Conservation (phyloP, 2,797 vertebrate species). For the Poeciliopsis paucimaculata region DNA sequence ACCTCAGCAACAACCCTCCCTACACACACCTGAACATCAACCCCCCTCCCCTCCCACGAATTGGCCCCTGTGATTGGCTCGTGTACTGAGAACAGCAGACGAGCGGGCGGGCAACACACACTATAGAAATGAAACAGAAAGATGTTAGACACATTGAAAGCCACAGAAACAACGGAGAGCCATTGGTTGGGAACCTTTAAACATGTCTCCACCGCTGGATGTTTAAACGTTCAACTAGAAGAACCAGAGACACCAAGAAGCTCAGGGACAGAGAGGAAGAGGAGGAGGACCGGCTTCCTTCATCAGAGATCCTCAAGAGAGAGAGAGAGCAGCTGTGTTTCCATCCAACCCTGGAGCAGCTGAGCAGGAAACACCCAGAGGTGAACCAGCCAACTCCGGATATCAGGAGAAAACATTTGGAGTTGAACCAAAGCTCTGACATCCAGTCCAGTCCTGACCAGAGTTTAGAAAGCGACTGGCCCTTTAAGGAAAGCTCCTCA, state of each 20-base stretch:
- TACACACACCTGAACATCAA: slow-evolving; percentile 6
- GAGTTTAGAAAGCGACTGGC: background rate
- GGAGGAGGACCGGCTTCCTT: slow-evolving; percentile 48
- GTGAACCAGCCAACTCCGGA: background rate
- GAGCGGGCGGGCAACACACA: slow-evolving; percentile 78
- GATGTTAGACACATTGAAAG: slow-evolving; percentile 82
- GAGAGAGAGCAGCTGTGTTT: slow-evolving; percentile 31
- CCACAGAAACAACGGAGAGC: slow-evolving; percentile 72
- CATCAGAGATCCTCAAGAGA: slow-evolving; percentile 40
- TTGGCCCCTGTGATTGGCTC: slow-evolving; percentile 52
- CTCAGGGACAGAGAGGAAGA: slow-evolving; percentile 47
- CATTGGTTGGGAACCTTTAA: slow-evolving; percentile 81
- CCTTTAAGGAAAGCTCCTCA: background rate
- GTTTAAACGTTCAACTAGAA: slow-evolving; percentile 83
- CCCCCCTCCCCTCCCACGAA: slow-evolving; percentile 3
- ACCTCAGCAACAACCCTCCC: slow-evolving; percentile 46
- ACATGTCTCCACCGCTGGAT: slow-evolving; percentile 48
- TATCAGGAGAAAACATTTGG: background rate
- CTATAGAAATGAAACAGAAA: slow-evolving; percentile 83
- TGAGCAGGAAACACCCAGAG: background rate
- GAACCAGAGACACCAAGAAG: slow-evolving; percentile 51
- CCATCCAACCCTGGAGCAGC: slow-evolving; percentile 29
- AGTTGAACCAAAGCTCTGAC: background rate
- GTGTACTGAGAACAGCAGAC: slow-evolving; percentile 66
- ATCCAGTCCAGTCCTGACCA: background rate